phyloP scores from a whole-genome alignment of 1,140 invertebrate species.

The Brevipalpus yothersi region DNA sequence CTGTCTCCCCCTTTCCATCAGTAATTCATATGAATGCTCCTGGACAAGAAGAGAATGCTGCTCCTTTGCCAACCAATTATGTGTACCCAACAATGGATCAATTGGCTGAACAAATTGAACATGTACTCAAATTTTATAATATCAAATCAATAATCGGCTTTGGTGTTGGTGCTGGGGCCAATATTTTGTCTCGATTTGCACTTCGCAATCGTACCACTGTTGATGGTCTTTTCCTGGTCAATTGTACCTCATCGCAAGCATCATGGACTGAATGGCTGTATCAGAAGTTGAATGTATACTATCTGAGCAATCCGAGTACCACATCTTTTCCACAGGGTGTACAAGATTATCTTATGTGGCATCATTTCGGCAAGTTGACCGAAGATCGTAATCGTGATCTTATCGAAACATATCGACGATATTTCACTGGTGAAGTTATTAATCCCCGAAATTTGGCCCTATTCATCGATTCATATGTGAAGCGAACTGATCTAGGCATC shows the following conservation, averaged over 20 bases:
- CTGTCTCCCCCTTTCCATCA: conserved; percentile 7
- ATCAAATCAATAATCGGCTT: conserved; percentile 65
- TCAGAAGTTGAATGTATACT: conserved; percentile 55
- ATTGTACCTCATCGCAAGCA: conserved; percentile 70
- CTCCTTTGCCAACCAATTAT: background rate
- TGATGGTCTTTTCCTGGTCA: conserved; percentile 73
- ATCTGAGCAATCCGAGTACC: conserved; percentile 17
- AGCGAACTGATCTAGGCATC: conserved; percentile 5
- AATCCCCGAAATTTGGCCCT: conserved; percentile 82
- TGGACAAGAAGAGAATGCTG: conserved; percentile 57
- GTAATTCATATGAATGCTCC: conserved; percentile 95
- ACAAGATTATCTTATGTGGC: conserved; percentile 95
- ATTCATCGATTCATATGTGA: conserved; percentile 79
- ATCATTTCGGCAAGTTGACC: conserved; percentile 76
- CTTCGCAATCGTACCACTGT: conserved; percentile 35
- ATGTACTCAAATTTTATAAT: conserved; percentile 31
- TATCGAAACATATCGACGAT: conserved; percentile 72
- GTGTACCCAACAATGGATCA: conserved; percentile 74
- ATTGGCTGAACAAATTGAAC: conserved; percentile 52
- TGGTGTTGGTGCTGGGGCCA: conserved; percentile 87
- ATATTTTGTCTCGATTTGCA: conserved; percentile 76
- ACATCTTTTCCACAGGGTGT: background rate
- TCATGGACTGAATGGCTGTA: conserved; percentile 99
- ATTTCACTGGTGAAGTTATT: conserved; percentile 48
- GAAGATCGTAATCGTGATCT: conserved; percentile 57